Base-by-base conservation (phyloP, 2,113 vertebrate species). In the Speoplatyrhinus poulsoni region DNA sequence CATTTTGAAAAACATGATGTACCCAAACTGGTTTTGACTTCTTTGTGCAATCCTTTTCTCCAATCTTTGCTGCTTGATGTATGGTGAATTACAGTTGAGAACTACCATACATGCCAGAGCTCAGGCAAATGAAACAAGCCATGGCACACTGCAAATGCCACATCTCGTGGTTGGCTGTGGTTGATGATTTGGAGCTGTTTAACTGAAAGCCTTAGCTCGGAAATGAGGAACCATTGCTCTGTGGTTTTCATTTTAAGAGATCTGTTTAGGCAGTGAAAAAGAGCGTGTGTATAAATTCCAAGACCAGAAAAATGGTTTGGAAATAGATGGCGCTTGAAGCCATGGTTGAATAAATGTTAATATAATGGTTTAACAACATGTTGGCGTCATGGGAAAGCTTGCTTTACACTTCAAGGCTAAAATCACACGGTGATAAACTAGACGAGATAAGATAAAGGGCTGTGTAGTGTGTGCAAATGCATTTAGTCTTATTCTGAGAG, bases 301-400 rank as follows among this genome's bases (percentile, higher is more conserved):
- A 63, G 71, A 73, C 54, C 54, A 62, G 70, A 64, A 63, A 75
- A 41, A 41, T 5, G 50, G 58, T 58, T 58, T 16, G 61, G 16
- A 76, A 69, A 81, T 78, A 63, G 75, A 79, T 77, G 61, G 49
- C 63, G 65, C 69, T 53, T 67, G 48, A 46, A 62, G 61, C 52
- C 66, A 56, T 8, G 47, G 62, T 56, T 70, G 75, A 83, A 54
- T 78, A 83, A 82, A 83, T 79, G 70, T 79, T 74, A 65, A 75
- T 48, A 65, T 65, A 71, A 69, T 53, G 58, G 58, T 57, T 52
- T 41, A 61, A 65, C 63, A 50, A 48, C 55, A 50, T 61, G 69
- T 77, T 56, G 60, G 60, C 50, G 68, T 76, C 57, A 26, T 12
- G 17, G 68, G 47, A 60, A 73, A 57, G 48, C 46, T 83, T n/a